Conservation (phyloP, 2,888 invertebrate species). For the Patella pellucida region DNA sequence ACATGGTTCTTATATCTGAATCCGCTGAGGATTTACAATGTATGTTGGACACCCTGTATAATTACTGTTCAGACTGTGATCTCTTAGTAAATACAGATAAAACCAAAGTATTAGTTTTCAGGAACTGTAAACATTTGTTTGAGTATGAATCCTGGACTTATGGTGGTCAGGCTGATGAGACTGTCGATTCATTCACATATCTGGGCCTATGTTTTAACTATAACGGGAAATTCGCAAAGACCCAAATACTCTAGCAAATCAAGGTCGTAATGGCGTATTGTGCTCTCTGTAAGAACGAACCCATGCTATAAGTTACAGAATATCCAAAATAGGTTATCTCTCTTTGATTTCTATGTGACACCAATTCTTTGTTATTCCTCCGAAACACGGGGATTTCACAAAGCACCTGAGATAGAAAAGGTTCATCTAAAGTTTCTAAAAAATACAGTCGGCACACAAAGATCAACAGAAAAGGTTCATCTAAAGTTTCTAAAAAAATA, state of each 20-base stretch:
- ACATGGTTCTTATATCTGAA: not conserved
- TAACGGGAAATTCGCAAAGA: not conserved
- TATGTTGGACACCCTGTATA: no score
- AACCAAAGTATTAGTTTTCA: not conserved
- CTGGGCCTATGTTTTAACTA: not conserved
- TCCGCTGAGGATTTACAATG: not conserved
- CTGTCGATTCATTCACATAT: not conserved
- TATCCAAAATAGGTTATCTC: not conserved
- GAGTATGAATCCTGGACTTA: not conserved
- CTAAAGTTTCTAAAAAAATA: not conserved
- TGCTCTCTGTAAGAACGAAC: not conserved
- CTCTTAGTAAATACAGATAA: not conserved
- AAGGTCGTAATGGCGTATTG: not conserved
- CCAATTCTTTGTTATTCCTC: not conserved
- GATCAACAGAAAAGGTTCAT: not conserved
- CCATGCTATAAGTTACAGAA: not conserved
- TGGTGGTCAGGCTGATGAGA: not conserved
- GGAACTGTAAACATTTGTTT: not conserved
- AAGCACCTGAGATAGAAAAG: not conserved
- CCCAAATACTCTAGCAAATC: not conserved
- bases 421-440: not conserved
- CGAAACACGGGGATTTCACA: not conserved
- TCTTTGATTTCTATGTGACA: not conserved
- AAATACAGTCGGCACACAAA: not conserved
- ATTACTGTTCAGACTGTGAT: not conserved